Base-by-base conservation (phyloP, 1,140 invertebrate species). In the Heliconius hewitsoni region DNA sequence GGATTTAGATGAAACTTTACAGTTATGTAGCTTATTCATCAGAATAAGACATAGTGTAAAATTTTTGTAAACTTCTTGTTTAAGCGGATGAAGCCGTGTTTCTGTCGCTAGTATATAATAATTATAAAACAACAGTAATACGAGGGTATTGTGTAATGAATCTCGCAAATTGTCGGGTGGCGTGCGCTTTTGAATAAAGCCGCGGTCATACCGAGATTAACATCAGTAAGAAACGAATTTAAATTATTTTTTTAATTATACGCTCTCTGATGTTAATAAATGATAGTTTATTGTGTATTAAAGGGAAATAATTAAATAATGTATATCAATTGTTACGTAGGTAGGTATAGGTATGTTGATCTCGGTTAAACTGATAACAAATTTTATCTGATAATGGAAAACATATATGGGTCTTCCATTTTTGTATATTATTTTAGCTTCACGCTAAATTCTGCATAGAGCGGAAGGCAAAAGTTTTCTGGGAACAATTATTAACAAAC, bases 71-170 rank as follows among this genome's bases (percentile, higher is more conserved):
- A 3, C 42, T 13, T 1, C 4, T 13, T 13, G 42, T 13, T 46
- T 16, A 46, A 16, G 42, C 42, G 42, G 42, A 13, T 13, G 42
- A 46, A 46, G 42, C 42, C 42, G 42, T 13, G 42, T 11, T 46
- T 46, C 3, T 46, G 13, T 46, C 42, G 13, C 13, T 9, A 23
- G 6, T 13, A 3, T 66, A 30, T 30, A 66, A 23, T 23, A 66
- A 66, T 27, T 30, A 66, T 66, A 66, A 66, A 66, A 66, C 23
- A 66, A 80, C 74, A 77, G 76, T 83, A 84, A 84, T 84, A 81
- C 82, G 82, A 75, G 77, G 77, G 80, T 80, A 84, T 84, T 84
- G 79, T 81, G 81, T 84, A 82, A 78, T 78, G 77, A 72, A 77
- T 23, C 77, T 46, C 55, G 55, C 77, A 78, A 72, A 73, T 78